phyloP scores from a whole-genome alignment of 2,888 invertebrate species.

The Pyrgus malvae region DNA sequence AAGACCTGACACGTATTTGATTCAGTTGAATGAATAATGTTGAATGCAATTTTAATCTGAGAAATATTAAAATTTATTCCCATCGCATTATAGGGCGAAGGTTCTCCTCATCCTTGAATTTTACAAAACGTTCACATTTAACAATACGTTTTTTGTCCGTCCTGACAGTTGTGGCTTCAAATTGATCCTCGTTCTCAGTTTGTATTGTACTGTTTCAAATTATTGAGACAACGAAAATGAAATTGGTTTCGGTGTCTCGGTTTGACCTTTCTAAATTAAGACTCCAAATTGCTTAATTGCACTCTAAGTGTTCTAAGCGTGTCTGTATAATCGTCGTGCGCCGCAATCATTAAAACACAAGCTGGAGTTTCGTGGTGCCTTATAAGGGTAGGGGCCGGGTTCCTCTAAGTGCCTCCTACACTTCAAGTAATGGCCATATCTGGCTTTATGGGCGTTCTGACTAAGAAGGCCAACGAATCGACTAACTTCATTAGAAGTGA shows the following conservation, averaged over 20 bases:
- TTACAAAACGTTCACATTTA: no score
- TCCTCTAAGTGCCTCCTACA: slow-evolving; percentile 67
- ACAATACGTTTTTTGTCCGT: no score
- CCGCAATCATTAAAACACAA: slow-evolving; percentile 17
- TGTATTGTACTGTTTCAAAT: neutral
- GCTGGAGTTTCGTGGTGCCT: slow-evolving; percentile 39
- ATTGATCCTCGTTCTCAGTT: no score
- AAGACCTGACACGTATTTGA: neutral
- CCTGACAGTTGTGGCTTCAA: no score
- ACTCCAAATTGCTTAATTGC: slow-evolving; percentile 25
- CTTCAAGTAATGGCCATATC: slow-evolving; percentile 73
- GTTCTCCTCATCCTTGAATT: no score
- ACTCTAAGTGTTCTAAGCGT: slow-evolving; percentile 26
- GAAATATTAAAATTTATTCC: no score
- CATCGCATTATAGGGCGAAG: no score
- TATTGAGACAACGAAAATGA: neutral
- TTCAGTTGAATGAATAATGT: neutral
- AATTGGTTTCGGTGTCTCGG: slow-evolving; percentile 13
- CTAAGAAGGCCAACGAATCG: slow-evolving; percentile 67
- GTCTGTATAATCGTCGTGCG: slow-evolving; percentile 11
- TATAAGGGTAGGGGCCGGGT: slow-evolving; percentile 62
- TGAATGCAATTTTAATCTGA: neutral
- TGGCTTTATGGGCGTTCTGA: slow-evolving; percentile 71
- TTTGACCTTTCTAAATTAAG: slow-evolving; percentile 22
- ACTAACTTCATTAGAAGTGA: slow-evolving; percentile 70